phyloP scores from a whole-genome alignment of 1,140 invertebrate species.

The Drosophila willistoni region DNA sequence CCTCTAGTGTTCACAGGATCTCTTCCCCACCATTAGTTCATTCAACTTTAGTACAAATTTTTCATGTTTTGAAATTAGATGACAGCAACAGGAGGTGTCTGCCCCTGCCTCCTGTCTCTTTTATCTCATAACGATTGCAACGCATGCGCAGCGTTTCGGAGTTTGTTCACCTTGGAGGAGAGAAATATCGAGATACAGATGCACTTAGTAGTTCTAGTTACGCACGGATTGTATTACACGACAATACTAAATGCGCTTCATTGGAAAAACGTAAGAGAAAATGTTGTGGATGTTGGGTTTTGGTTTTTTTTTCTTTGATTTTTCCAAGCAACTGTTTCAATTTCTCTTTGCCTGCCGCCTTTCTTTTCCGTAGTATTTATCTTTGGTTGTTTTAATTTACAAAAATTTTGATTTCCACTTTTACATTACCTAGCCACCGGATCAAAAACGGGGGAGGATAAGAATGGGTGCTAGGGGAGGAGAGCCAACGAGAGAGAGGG shows the following conservation, averaged over 20 bases:
- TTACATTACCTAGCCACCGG: conserved; percentile 16
- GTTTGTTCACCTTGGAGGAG: conserved; percentile 71
- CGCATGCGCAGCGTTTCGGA: conserved; percentile 58
- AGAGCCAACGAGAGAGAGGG: too few relatives aligned
- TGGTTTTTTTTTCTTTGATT: conserved; percentile 36
- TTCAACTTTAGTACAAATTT: conserved; percentile 64
- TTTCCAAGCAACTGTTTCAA: conserved; percentile 76
- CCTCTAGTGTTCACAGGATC: conserved; percentile 46
- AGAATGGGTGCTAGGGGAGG: background rate
- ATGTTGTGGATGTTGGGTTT: background rate
- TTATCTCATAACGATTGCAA: conserved; percentile 10
- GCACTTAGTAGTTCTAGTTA: conserved; percentile 75
- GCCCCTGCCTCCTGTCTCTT: too few relatives aligned
- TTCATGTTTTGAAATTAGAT: conserved; percentile 75
- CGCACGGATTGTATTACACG: conserved; percentile 78
- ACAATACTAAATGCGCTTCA: conserved; percentile 44
- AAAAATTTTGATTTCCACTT: conserved; percentile 54
- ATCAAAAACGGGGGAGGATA: background rate
- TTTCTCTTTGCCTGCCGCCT: conserved; percentile 30
- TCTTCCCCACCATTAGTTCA: conserved; percentile 49
- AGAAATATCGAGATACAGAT: conserved; percentile 30
- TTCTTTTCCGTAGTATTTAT: conserved; percentile 68
- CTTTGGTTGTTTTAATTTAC: conserved; percentile 60
- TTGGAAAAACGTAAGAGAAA: conserved; percentile 33
- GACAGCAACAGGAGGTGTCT: conserved; percentile 51